These are phyloP conservation scores for Haliclystus octoradiatus DNA, from an alignment of 30 jellyfish, hydroid and myxozoan species.

Conservation along the genomic window DNA sequence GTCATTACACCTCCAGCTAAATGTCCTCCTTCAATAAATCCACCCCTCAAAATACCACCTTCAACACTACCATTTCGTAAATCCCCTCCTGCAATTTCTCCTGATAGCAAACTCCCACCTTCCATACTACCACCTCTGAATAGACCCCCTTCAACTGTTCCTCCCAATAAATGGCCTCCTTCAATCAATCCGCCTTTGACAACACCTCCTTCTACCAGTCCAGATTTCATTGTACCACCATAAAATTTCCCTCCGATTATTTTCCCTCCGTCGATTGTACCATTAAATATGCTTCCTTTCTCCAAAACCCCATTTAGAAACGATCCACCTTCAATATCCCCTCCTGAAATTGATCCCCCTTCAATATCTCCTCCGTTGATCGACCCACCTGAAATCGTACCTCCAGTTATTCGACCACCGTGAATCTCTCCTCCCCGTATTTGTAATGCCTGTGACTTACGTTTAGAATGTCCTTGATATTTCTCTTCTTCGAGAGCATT, in stretches of 20 bases:
- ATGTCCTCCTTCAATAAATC: constrained; percentile 87
- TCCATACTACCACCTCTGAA: constrained; percentile 74
- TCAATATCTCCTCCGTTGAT: constrained; percentile 66
- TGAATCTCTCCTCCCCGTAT: constrained; percentile 19
- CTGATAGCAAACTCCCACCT: constrained; percentile 82
- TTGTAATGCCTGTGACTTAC: constrained; percentile 9
- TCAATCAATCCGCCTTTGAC: constrained; percentile 56
- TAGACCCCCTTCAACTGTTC: constrained; percentile 70
- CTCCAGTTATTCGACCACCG: constrained; percentile 75
- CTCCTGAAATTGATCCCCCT: constrained; percentile 85
- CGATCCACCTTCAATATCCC: constrained; percentile 81
- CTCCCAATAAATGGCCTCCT: constrained; percentile 85
- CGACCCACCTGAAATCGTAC: constrained; percentile 34
- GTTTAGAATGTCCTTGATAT: no score
- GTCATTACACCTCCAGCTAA: constrained; percentile 90
- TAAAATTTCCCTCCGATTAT: constrained; percentile 51
- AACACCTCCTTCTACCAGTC: constrained; percentile 67
- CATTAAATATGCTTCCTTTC: constrained; percentile 66
- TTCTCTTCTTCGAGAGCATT: no score
- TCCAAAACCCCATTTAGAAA: constrained; percentile 54
- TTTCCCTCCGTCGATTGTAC: constrained; percentile 70
- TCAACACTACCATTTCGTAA: constrained; percentile 77
- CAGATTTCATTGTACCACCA: constrained; percentile 79
- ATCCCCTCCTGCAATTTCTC: constrained; percentile 75
- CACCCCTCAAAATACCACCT: constrained; percentile 84